A percentile compares a stretch with the other conserved stretches of the same genome.
These are phyloP conservation scores for Taurulus bubalis DNA, from an alignment of 2,113 vertebrate species.

Conservation along the genomic window DNA sequence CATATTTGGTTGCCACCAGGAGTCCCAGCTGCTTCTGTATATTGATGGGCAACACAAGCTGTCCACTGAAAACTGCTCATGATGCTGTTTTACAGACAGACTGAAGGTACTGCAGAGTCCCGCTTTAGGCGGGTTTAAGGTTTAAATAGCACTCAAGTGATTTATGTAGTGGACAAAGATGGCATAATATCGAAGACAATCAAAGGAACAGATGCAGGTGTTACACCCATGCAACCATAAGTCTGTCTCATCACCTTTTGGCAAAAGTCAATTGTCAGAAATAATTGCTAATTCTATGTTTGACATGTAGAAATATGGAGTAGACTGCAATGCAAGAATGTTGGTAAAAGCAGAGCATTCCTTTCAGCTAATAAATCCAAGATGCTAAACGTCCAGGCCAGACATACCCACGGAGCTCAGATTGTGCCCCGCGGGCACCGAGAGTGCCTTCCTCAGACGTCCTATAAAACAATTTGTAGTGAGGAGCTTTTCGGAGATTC, in stretches of 20 bases:
- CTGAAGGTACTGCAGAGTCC: slow-evolving; percentile 1
- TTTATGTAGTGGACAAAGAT: not conserved
- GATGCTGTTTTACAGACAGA: slow-evolving; percentile 17
- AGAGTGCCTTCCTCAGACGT: slow-evolving; percentile 42
- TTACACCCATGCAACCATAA: not conserved
- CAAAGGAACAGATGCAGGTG: slow-evolving; percentile 30
- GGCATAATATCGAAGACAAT: not conserved
- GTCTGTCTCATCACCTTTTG: slow-evolving; percentile 7
- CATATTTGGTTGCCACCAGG: slow-evolving; percentile 54
- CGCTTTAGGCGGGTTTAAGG: not conserved
- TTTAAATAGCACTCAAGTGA: not conserved
- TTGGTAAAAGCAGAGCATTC: slow-evolving; percentile 25
- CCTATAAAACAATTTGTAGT: slow-evolving; percentile 23
- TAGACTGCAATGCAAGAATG: not conserved
- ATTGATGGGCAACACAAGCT: slow-evolving; percentile 59
- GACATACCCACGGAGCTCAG: slow-evolving; percentile 40
- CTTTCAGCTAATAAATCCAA: slow-evolving; percentile 20
- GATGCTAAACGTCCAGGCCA: slow-evolving; percentile 31
- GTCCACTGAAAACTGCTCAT: slow-evolving; percentile 38
- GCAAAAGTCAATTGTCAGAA: not conserved
- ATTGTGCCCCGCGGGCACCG: slow-evolving; percentile 30
- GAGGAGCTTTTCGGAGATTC: slow-evolving; percentile 4
- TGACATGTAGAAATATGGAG: not conserved
- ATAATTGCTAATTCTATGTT: not conserved
- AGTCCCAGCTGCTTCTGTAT: slow-evolving; percentile 60